Conservation (phyloP, 1,140 invertebrate genomes). For the Chlorops oryzae region DNA sequence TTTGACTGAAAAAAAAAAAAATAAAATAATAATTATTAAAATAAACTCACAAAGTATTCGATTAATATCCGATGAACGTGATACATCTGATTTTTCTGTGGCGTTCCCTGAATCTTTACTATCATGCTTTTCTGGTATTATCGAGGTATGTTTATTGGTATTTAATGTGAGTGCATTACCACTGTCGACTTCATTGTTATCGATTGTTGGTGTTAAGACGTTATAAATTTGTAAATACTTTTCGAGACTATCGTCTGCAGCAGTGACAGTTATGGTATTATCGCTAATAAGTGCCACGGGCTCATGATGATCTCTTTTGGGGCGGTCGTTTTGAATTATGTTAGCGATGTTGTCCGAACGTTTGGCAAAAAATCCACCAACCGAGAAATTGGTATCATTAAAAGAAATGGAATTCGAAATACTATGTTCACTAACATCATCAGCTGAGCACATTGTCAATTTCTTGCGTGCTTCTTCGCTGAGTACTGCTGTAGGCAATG, state of each 20-base stretch:
- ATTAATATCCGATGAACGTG: slow-evolving; percentile 4
- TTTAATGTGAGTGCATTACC: not conserved
- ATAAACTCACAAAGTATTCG: not conserved
- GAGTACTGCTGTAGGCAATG: slow-evolving; percentile 31
- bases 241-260: slow-evolving; percentile 24
- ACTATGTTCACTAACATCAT: too few relatives aligned
- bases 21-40: too few relatives aligned
- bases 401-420: slow-evolving; percentile 28
- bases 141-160: not conserved
- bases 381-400: slow-evolving; percentile 36
- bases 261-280: slow-evolving; percentile 24
- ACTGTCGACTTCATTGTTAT: too few relatives aligned
- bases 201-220: not conserved
- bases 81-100: slow-evolving; percentile 5
- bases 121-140: not conserved
- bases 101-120: slow-evolving; percentile 6
- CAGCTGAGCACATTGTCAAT: too few relatives aligned
- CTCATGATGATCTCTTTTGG: too few relatives aligned
- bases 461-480: slow-evolving; percentile 35
- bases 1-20: too few relatives aligned
- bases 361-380: slow-evolving; percentile 38
- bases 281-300: too few relatives aligned
- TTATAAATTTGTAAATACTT: slow-evolving; percentile 16
- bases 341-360: slow-evolving; percentile 36
- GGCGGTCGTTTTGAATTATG: too few relatives aligned